Base-by-base conservation (phyloP, 2,113 vertebrate species). In the Actinemys pallida region DNA sequence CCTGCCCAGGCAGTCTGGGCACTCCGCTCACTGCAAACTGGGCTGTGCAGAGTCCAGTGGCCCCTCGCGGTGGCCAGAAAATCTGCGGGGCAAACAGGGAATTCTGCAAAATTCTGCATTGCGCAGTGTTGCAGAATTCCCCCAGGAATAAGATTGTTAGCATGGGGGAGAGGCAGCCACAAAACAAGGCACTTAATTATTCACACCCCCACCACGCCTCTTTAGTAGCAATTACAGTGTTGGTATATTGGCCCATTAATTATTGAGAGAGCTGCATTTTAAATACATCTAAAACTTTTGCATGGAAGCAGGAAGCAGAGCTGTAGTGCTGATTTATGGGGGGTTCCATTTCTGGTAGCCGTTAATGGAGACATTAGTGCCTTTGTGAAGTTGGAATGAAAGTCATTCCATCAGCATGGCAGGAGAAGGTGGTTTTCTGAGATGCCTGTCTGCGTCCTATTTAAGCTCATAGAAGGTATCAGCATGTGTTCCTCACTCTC, bases 301-400 rank as follows among this genome's bases (percentile, higher is more conserved):
- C 10, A 62, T 1, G 11, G 89, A 87, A 94, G 83, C 92, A 97
- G 52, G 94, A 94, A 0, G 0, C 0, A 0, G 78, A 84, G 47
- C 94, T 27, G 79, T 47, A 50, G 54, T 87, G 1, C 1, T 96
- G 93, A 95, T 97, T 93, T 85, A 96, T 69, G 50, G 80, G 39
- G 29, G 82, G 65, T 95, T 93, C 95, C 92, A 90, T 92, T 96
- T 90, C 97, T 96, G 91, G 89, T 88, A 84, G 86, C 75, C 94
- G 53, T 87, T 96, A 97, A 96, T 96, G 96, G 94, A 95, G 95
- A 94, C 91, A 86, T 95, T 97, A 95, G 95, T 89, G 93, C 93
- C 82, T 82, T 88, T 47, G 86, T 49, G 95, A 91, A 93, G 89
- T 79, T 94, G 96, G 85, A 93, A 93, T 83, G 81, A 95, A 96